Percentiles rank a stretch among this genome's conserved stretches.
These are phyloP conservation scores for Encarsia formosa DNA, from an alignment of 2,888 invertebrate species.

Conservation along the genomic window DNA sequence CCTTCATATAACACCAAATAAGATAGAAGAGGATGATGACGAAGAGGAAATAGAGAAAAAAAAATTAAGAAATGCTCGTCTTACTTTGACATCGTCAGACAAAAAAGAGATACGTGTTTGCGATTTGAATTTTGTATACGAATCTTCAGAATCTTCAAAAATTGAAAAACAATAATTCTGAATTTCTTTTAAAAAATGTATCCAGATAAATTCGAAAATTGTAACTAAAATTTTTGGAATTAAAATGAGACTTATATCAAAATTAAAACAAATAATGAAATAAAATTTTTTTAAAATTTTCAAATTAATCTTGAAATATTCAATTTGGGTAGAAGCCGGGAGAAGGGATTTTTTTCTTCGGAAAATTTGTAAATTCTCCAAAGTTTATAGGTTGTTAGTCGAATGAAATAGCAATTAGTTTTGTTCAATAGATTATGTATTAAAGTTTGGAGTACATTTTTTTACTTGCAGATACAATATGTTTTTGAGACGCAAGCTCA, in stretches of 20 bases:
- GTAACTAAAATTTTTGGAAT: no score
- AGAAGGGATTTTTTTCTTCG: no score
- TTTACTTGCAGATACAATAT: conserved; percentile 21
- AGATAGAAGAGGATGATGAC: no score
- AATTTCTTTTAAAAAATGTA: no score
- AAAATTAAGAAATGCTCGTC: conserved; percentile 24
- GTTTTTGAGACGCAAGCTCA: conserved; percentile 20
- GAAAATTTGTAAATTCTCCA: no score
- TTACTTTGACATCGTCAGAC: conserved; percentile 31
- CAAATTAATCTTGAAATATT: background rate
- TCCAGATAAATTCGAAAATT: no score
- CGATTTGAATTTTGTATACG: conserved; percentile 15
- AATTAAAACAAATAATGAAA: background rate
- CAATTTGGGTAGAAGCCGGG: no score
- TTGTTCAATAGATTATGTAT: no score
- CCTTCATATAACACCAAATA: conserved; percentile 31
- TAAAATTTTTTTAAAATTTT: background rate
- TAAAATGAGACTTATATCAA: background rate
- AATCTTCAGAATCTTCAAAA: background rate
- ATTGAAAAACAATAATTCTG: background rate
- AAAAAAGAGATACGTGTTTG: conserved; percentile 32
- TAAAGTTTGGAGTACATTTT: no score
- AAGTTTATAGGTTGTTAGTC: no score
- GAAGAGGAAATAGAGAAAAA: no score
- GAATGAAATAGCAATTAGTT: no score